Conservation (phyloP, 2,888 invertebrate genomes). For the Hypena proboscidalis region DNA sequence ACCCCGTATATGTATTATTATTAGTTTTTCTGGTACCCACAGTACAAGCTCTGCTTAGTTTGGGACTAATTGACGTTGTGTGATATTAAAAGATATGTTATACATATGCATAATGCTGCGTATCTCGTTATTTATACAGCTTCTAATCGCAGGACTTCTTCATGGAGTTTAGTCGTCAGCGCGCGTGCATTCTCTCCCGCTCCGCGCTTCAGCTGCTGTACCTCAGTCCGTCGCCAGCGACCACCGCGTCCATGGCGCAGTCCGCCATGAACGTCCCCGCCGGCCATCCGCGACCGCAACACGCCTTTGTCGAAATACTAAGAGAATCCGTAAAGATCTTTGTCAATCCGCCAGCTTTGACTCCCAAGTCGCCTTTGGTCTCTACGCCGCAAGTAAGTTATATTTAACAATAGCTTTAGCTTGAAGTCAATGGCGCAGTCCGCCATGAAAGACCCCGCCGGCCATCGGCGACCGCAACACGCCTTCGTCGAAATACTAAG, state of each 20-base stretch:
- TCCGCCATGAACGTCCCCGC: constrained; percentile 58
- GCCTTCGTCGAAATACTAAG: constrained; percentile 91
- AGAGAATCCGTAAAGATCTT: constrained; percentile 94
- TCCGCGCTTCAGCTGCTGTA: constrained; percentile 95
- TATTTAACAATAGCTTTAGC: no score
- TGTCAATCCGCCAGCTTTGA: constrained; percentile 95
- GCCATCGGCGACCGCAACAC: constrained; percentile 65
- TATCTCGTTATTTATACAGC: background rate
- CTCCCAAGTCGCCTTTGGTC: constrained; percentile 88
- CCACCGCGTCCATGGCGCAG: constrained; percentile 63
- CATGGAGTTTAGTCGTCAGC: constrained; percentile 95
- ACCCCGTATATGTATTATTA: no score
- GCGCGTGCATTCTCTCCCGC: constrained; percentile 96
- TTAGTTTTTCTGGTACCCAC: no score
- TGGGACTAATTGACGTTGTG: no score
- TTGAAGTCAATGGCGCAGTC: constrained; percentile 58
- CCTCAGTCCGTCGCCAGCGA: constrained; percentile 80
- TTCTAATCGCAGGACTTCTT: constrained; percentile 91
- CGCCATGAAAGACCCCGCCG: constrained; percentile 58
- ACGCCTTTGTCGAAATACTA: constrained; percentile 90
- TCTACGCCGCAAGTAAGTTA: constrained; percentile 87
- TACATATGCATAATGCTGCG: no score
- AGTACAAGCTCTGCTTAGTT: no score
- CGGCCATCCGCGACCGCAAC: constrained; percentile 62
- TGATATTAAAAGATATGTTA: no score